Conservation (phyloP, 2,797 vertebrate genomes). For the Coregonus suidteri region DNA sequence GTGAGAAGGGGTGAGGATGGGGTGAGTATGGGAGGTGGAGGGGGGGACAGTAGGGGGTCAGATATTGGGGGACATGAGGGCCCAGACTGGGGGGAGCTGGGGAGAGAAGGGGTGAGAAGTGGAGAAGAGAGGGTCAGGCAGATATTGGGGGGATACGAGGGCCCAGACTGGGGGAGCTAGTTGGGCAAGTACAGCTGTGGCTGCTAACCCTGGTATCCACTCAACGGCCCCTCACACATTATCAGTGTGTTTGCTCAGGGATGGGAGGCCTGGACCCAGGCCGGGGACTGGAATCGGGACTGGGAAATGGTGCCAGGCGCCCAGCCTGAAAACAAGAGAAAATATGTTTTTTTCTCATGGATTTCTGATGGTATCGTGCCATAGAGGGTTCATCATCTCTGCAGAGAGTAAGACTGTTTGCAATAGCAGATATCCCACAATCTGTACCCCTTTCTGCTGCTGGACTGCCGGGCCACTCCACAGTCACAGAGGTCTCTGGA, state of each 20-base stretch:
- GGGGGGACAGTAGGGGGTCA: background rate
- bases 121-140: slow-evolving; percentile 20
- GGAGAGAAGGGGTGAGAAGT: background rate
- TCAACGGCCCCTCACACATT: slow-evolving; percentile 51
- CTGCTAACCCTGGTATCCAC: slow-evolving; percentile 47
- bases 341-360: too few species aligned
- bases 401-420: too few species aligned
- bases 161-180: slow-evolving; percentile 36
- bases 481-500: too few species aligned
- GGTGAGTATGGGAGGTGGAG: background rate
- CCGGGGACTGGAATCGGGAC: too few species aligned
- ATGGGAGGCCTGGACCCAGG: too few species aligned
- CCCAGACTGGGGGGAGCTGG: background rate
- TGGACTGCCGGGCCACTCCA: too few species aligned
- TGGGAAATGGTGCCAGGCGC: too few species aligned
- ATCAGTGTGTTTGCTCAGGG: slow-evolving; percentile 73
- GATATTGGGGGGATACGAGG: background rate
- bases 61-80: background rate
- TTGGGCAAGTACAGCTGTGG: slow-evolving; percentile 77
- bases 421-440: too few species aligned
- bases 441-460: too few species aligned
- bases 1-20: background rate
- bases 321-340: too few species aligned
- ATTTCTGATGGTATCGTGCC: too few species aligned
- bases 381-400: too few species aligned